Conservation (phyloP, 2,888 invertebrate species). For the Nymphalis urticae region DNA sequence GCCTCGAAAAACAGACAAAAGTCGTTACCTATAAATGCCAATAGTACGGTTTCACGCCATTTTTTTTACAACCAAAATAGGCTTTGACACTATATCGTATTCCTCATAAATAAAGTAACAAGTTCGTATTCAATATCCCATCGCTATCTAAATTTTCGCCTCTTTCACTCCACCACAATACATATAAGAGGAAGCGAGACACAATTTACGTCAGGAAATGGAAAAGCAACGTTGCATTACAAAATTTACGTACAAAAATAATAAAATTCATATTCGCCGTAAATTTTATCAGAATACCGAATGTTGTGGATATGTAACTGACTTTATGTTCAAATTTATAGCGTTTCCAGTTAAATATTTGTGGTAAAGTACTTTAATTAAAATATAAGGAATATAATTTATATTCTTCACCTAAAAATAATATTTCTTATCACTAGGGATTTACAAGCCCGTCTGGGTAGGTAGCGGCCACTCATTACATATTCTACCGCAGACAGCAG, state of each 20-base stretch:
- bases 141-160: constrained; percentile 11
- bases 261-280: constrained; percentile 30
- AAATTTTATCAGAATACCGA: constrained; percentile 22
- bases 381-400: background rate
- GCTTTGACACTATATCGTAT: constrained; percentile 7
- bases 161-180: background rate
- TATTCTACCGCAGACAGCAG: no score
- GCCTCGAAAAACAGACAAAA: background rate
- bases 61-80: background rate
- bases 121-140: constrained; percentile 27
- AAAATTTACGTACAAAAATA: constrained; percentile 3
- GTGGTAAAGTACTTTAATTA: background rate
- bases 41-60: background rate
- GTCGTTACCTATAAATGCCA: background rate
- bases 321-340: background rate
- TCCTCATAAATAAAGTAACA: constrained; percentile 32
- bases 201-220: constrained; percentile 11
- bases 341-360: background rate
- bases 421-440: no score
- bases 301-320: constrained; percentile 3
- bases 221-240: constrained; percentile 14
- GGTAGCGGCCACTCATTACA: no score
- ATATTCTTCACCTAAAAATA: background rate
- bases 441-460: no score
- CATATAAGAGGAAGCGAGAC: background rate